A percentile compares a stretch with the other conserved stretches of the same genome.
phyloP scores from a whole-genome alignment of 2,888 invertebrate species.

The Amiota minor region DNA sequence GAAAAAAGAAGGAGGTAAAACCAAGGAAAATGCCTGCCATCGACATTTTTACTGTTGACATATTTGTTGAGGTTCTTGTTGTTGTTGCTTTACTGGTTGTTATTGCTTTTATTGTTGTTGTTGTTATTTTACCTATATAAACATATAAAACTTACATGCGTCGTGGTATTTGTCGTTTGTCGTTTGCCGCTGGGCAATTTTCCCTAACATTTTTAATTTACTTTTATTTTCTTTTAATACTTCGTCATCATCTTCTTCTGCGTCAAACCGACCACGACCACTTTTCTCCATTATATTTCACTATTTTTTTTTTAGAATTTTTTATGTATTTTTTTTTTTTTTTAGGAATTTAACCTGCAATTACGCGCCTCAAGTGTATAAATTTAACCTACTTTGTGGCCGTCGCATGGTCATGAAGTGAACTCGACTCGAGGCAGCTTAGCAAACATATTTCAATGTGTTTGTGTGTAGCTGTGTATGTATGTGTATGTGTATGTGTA shows the following conservation, averaged over 20 bases:
- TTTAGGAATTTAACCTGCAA: constrained; percentile 50
- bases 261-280: background rate
- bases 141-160: no score
- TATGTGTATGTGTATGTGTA: no score
- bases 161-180: constrained; percentile 36
- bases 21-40: background rate
- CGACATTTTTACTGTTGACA: background rate
- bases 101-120: constrained; percentile 51
- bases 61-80: constrained; percentile 11
- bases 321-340: constrained; percentile 38
- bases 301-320: background rate
- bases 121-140: constrained; percentile 39
- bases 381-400: constrained; percentile 51
- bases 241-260: no score
- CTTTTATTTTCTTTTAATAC: background rate
- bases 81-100: constrained; percentile 44
- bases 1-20: background rate
- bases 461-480: no score
- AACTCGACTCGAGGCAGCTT: no score
- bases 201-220: constrained; percentile 10
- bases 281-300: constrained; percentile 26
- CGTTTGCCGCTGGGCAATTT: constrained; percentile 44
- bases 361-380: constrained; percentile 37
- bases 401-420: background rate
- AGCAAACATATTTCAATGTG: no score